phyloP scores from a whole-genome alignment of 2,888 invertebrate genomes.

The Cyclophora punctaria region DNA sequence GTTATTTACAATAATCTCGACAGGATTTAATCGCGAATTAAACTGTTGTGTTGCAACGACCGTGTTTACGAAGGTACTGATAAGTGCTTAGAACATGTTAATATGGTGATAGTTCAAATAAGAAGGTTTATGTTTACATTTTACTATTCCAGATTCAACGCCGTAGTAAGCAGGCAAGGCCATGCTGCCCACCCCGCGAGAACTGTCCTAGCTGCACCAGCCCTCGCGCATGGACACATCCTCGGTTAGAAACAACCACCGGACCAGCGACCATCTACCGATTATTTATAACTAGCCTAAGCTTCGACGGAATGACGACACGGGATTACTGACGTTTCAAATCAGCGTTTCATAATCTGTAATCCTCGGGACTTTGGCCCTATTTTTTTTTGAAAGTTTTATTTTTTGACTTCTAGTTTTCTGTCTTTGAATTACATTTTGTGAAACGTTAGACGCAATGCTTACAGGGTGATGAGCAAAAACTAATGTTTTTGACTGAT shows the following conservation, averaged over 20 bases:
- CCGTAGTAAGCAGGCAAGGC: conserved; percentile 73
- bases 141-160: conserved; percentile 68
- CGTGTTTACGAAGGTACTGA: too few relatives aligned
- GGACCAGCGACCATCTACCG: conserved; percentile 27
- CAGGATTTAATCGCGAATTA: too few relatives aligned
- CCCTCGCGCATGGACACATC: conserved; percentile 47
- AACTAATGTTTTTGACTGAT: conserved; percentile 54
- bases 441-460: conserved; percentile 60
- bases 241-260: conserved; percentile 38
- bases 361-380: conserved; percentile 50
- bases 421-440: conserved; percentile 50
- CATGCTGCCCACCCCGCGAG: conserved; percentile 72
- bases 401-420: conserved; percentile 53
- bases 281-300: conserved; percentile 61
- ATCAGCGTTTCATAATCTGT: conserved; percentile 64
- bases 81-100: too few relatives aligned
- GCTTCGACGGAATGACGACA: conserved; percentile 47
- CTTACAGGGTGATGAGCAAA: conserved; percentile 50
- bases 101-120: too few relatives aligned
- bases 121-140: too few relatives aligned
- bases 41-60: too few relatives aligned
- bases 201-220: conserved; percentile 51
- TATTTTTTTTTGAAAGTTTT: conserved; percentile 47
- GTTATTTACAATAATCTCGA: too few relatives aligned
- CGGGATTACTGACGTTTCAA: conserved; percentile 11